phyloP scores from a whole-genome alignment of 2,888 invertebrate species.

The Thymelicus lineola region DNA sequence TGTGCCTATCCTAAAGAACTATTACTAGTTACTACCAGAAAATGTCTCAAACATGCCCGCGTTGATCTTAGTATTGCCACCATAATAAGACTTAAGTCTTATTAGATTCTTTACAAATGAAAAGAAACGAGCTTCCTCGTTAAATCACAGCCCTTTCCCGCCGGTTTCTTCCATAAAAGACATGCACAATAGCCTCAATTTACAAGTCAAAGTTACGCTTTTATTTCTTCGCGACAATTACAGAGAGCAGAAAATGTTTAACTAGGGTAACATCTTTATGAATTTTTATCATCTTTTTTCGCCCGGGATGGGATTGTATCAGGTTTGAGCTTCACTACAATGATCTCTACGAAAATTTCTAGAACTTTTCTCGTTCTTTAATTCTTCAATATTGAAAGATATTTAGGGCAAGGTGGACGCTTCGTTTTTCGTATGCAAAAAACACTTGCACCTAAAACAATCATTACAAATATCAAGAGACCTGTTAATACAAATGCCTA shows the following conservation, averaged over 20 bases:
- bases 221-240: conserved; percentile 23
- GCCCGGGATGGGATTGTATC: background rate
- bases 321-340: no score
- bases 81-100: conserved; percentile 44
- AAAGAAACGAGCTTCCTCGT: conserved; percentile 39
- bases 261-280: conserved; percentile 20
- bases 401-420: no score
- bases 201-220: conserved; percentile 44
- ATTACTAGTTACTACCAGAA: conserved; percentile 3
- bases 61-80: conserved; percentile 23
- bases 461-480: no score
- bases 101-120: conserved; percentile 48
- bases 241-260: conserved; percentile 19
- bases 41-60: conserved; percentile 17
- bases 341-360: no score
- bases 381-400: no score
- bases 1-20: conserved; percentile 3
- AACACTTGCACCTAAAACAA: no score
- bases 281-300: conserved; percentile 12
- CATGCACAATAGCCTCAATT: conserved; percentile 40
- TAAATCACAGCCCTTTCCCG: conserved; percentile 40
- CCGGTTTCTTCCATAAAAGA: conserved; percentile 38
- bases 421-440: no score
- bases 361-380: no score
- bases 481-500: no score